These are phyloP conservation scores for Mermis nigrescens DNA, from an alignment of 2,888 invertebrate species.

Conservation along the genomic window DNA sequence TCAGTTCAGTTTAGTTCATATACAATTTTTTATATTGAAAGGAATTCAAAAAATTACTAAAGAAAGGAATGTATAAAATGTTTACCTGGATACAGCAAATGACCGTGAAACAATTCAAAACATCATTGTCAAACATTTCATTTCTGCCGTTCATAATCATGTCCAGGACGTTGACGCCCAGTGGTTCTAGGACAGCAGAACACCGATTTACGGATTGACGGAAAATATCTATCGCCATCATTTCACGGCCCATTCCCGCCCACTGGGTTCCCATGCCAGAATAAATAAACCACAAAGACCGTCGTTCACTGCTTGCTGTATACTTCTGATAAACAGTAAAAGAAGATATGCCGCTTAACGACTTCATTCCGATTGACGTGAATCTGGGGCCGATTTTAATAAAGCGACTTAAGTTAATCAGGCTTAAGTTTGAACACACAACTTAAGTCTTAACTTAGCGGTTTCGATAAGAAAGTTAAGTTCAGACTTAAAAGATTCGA, in stretches of 20 bases:
- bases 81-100: conserved; percentile 76
- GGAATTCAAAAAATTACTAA: not conserved
- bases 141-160: conserved; percentile 56
- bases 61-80: not conserved
- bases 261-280: conserved; percentile 97
- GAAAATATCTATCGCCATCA: conserved; percentile 64
- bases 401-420: too few species aligned
- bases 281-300: conserved; percentile 73
- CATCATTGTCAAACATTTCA: conserved; percentile 58
- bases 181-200: conserved; percentile 53
- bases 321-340: too few species aligned
- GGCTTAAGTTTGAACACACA: too few species aligned
- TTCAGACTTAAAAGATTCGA: too few species aligned
- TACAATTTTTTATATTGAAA: not conserved
- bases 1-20: too few species aligned
- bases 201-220: conserved; percentile 54
- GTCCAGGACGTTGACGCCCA: conserved; percentile 61
- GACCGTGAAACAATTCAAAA: conserved; percentile 69
- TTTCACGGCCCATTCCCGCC: conserved; percentile 74
- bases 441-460: too few species aligned
- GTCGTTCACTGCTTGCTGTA: conserved; percentile 8
- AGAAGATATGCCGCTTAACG: too few species aligned
- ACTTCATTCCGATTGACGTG: too few species aligned
- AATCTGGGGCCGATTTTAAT: too few species aligned
- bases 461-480: too few species aligned